Evolutionary conservation across 2,888 invertebrate genomes (phyloP), one percentile per base, ranked within the genome.

Genomic region (Coleophora deauratella): DNA sequence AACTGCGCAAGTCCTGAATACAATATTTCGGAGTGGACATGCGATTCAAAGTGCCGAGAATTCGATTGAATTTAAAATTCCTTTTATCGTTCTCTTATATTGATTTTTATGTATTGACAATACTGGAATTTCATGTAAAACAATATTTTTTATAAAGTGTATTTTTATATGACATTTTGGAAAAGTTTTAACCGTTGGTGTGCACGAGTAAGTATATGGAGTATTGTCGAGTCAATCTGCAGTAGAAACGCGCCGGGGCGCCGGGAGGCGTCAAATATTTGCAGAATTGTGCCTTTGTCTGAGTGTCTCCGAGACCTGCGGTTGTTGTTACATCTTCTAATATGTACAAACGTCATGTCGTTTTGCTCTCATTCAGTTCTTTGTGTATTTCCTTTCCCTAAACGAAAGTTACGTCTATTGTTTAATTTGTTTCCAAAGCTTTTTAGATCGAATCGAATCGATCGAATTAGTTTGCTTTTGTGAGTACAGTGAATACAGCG

Each of bases 11-110:
- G 69, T 65, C 55, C 47, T 54, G 62, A 59, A 63, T 66, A 59
- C 67, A 67, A 64, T 66, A 68, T 68, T 71, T 55, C 57, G 55
- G 55, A 66, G 59, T 55, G 59, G 62, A 57, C 69, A 68, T 64
- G 63, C 61, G 55, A 63, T 60, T 62, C 61, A 66, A 66, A 72
- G 63, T 69, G 64, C 59, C 60, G 60, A 68, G 63, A 66, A 71
- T 74, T 70, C 66, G 55, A 72, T 76, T 72, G 66, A 66, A 72
- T 68, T 66, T 65, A 53, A 59, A 65, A 56, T 69, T 61, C 59
- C 55, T 61, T 21, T 57, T 59, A 59, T 59, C 49, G 53, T 52
- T 52, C 55, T 51, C 43, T 53, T 46, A 55, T 59, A 62, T 54
- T 57, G 54, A 54, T 48, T 46, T 48, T 43, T 42, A 40, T 47